Evolutionary conservation across 2,888 invertebrate genomes (phyloP), one percentile per base, ranked within the genome.

Genomic region (Drosophila parthenogenetica): DNA sequence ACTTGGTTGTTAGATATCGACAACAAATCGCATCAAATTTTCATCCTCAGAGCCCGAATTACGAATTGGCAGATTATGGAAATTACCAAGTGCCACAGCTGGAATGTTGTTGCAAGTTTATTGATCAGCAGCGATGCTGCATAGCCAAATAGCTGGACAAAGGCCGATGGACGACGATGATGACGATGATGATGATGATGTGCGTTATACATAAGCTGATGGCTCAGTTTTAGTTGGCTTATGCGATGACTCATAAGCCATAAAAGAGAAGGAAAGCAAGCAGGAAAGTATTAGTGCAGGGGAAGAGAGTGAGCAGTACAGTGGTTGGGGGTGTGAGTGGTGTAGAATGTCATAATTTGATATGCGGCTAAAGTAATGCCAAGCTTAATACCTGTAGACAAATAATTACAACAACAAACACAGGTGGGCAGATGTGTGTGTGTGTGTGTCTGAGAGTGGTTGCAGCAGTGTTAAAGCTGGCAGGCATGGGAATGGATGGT

Each of bases 31-130:
- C 72, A 88, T 78, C 76, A 80, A 80, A 86, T 86, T 86, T 88
- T 88, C 74, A 76, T 77, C 81, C 81, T 78, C 69, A 74, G 79
- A 75, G 74, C 76, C 75, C 78, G 73, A 78, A 87, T 90, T 89
- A 87, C 86, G 81, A 79, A 83, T 89, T 76, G 79, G 70, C 69
- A 82, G 86, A 87, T 88, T 89, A 89, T 89, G 86, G 88, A 84
- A 89, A 90, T 86, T 46, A 65, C 55, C 68, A 50, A 37, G 64
- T 17, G 63, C 32, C 68, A 42, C 80, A 83, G 81, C 73, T 83
- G 85, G 69, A 63, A 29, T 29, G 7, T 29, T 51, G 55, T 45
- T 46, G 65, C 66, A 69, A 79, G 65, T 62, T 73, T 77, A 77
- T 77, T 70, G 77, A 75, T 64, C 76, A 75, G 78, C 69, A 22